Conservation (phyloP, 2,113 vertebrate species). For the Heptranchias perlo region DNA sequence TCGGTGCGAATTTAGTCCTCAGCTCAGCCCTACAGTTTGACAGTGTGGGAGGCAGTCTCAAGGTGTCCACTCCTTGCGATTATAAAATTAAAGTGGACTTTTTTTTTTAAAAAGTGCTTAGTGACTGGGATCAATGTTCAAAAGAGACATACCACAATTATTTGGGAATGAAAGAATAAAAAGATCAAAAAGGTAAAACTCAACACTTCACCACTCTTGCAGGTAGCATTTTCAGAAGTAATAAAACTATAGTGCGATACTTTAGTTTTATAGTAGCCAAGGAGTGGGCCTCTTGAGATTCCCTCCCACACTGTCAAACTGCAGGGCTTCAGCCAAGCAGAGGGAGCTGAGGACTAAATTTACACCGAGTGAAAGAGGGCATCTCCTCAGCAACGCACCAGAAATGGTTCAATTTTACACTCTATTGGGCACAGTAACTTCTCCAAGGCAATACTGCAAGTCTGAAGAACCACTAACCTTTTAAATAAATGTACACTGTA, state of each 20-base stretch:
- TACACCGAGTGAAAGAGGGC: background rate
- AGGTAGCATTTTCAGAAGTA: background rate
- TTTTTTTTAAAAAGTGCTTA: background rate
- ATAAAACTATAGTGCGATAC: no score
- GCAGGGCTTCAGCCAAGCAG: no score
- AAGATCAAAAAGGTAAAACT: background rate
- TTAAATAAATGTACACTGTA: background rate
- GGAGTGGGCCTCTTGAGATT: no score
- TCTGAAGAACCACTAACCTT: background rate
- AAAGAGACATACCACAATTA: background rate
- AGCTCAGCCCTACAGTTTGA: background rate
- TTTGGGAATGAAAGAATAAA: background rate
- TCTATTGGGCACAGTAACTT: background rate
- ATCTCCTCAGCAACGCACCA: background rate
- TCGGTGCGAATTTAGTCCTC: background rate
- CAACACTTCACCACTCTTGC: background rate
- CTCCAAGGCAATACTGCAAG: background rate
- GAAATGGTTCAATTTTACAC: background rate
- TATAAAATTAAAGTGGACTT: no score
- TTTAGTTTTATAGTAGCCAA: no score
- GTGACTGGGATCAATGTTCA: background rate
- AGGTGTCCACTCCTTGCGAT: background rate
- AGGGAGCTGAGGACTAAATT: no score
- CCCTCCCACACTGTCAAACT: no score
- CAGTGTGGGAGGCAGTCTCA: background rate